A percentile compares a stretch with the other conserved stretches of the same genome.
Conservation (phyloP, 2,797 vertebrate species). For the Enteromius viviparus region DNA sequence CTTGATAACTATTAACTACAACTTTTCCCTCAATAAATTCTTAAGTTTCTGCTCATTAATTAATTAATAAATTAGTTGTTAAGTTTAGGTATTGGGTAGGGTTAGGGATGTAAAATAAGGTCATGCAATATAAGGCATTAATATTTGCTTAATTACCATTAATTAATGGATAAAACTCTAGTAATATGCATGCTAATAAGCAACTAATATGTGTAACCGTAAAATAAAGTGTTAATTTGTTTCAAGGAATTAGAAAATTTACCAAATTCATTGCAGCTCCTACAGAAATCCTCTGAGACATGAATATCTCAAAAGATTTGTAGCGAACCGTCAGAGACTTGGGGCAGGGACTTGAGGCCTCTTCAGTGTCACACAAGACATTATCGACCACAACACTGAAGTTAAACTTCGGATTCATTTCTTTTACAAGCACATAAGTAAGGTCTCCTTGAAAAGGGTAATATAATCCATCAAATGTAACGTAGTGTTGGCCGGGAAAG, state of each 20-base stretch:
- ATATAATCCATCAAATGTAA: conserved; percentile 88
- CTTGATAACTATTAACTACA: no score
- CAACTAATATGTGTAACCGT: neutral
- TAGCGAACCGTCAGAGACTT: conserved; percentile 81
- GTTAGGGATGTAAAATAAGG: no score
- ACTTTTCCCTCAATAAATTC: no score
- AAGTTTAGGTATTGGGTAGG: no score
- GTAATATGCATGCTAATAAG: no score
- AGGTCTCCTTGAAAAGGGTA: conserved; percentile 89
- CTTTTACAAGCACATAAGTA: conserved; percentile 87
- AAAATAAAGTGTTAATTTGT: no score
- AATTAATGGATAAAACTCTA: no score
- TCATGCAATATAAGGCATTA: no score
- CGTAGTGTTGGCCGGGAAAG: conserved; percentile 87
- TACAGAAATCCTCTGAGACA: conserved; percentile 69
- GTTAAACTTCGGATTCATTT: conserved; percentile 75
- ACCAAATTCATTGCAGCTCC: conserved; percentile 67
- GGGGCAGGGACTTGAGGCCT: conserved; percentile 64
- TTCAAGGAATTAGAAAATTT: conserved; percentile 36
- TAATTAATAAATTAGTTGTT: no score
- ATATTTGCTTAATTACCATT: no score
- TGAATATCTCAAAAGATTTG: conserved; percentile 78
- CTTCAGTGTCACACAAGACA: conserved; percentile 75
- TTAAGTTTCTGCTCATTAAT: no score
- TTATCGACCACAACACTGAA: conserved; percentile 83